These are phyloP conservation scores for Oryzias curvinotus DNA, from an alignment of 2,113 vertebrate species.

Conservation along the genomic window DNA sequence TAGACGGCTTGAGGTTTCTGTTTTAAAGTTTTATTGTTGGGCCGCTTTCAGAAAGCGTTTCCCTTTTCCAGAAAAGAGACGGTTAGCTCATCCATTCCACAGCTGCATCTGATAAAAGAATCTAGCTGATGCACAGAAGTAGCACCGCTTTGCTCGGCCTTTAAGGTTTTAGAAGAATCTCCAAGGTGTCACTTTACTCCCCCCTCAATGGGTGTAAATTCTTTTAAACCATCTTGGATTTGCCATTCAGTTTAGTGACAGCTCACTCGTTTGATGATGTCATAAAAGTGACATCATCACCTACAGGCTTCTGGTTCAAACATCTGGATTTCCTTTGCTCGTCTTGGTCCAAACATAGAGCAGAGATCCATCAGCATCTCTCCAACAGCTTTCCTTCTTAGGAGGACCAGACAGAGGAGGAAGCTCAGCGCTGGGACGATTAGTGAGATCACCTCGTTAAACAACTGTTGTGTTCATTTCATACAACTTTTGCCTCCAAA, in stretches of 20 bases:
- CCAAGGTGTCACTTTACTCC: constrained; percentile 48
- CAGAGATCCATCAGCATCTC: constrained; percentile 9
- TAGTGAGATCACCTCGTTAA: constrained; percentile 15
- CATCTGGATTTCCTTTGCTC: constrained; percentile 33
- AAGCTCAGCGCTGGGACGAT: not conserved
- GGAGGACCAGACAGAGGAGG: constrained; percentile 16
- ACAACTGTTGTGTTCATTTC: constrained; percentile 36
- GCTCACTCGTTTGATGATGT: constrained; percentile 43
- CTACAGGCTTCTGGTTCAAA: constrained; percentile 8
- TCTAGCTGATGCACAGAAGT: constrained; percentile 30
- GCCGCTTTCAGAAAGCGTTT: constrained; percentile 24
- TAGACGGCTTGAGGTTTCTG: constrained; percentile 7
- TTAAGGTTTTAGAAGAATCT: constrained; percentile 28
- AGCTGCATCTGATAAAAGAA: constrained; percentile 40
- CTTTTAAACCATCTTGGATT: constrained; percentile 4
- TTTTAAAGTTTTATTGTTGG: constrained; percentile 20
- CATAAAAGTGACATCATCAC: constrained; percentile 15
- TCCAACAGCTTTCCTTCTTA: not conserved
- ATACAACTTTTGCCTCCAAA: constrained; percentile 46
- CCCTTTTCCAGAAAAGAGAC: constrained; percentile 25
- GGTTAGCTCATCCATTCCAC: constrained; percentile 35
- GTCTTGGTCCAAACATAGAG: not conserved
- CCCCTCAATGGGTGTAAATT: constrained; percentile 2
- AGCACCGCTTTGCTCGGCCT: constrained; percentile 43
- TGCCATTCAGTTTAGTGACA: constrained; percentile 11